These are phyloP conservation scores for Atta cephalotes DNA, from an alignment of 1,140 invertebrate species.

Conservation along the genomic window DNA sequence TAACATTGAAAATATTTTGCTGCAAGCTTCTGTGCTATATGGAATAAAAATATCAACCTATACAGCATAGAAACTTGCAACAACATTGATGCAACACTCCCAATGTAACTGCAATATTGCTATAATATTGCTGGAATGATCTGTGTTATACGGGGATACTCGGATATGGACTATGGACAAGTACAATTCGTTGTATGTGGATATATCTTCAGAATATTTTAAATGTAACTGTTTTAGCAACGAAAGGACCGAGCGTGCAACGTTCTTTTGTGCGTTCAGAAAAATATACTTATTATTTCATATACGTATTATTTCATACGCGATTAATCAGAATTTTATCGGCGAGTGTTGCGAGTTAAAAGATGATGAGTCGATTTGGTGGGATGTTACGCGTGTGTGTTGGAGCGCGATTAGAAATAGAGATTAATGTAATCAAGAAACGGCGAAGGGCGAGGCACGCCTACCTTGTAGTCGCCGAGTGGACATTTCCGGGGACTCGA, in stretches of 20 bases:
- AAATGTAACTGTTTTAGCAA: background rate
- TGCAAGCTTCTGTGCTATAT: too few species aligned
- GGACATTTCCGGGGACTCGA: constrained; percentile 28
- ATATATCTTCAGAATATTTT: background rate
- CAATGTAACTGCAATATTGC: too few species aligned
- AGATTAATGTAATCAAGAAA: constrained; percentile 28
- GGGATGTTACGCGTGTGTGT: background rate
- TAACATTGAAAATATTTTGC: too few species aligned
- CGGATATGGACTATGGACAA: too few species aligned
- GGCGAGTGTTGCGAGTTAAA: background rate
- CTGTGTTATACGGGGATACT: too few species aligned
- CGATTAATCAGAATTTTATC: constrained; percentile 30
- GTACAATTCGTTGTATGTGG: background rate
- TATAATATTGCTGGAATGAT: too few species aligned
- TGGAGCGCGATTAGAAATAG: constrained; percentile 11
- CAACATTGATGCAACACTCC: too few species aligned
- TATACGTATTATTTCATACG: background rate
- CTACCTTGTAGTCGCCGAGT: constrained; percentile 7
- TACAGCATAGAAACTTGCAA: too few species aligned
- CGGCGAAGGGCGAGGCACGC: background rate
- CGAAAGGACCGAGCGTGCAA: constrained; percentile 4
- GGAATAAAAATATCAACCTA: too few species aligned
- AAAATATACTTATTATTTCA: background rate
- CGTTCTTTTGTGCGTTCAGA: constrained; percentile 3
- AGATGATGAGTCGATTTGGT: background rate